Conservation (phyloP, 1,140 invertebrate genomes). For the Heliconius hermathena region DNA sequence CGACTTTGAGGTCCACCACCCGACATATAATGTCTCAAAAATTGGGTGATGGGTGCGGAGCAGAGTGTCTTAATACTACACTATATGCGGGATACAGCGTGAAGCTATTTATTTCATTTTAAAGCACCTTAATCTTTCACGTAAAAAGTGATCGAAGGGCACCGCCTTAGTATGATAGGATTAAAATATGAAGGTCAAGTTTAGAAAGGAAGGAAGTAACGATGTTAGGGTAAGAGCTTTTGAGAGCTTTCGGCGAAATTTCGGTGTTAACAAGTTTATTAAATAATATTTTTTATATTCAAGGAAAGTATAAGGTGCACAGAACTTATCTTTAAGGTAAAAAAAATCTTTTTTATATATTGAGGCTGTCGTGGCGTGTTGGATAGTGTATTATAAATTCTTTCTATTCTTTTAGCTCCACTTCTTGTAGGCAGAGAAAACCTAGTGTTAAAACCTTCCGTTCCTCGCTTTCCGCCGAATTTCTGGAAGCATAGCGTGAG, state of each 20-base stretch:
- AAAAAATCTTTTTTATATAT: neutral
- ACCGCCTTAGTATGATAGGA: neutral
- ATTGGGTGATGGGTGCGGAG: too few species aligned
- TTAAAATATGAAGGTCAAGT: neutral
- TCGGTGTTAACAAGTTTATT: neutral
- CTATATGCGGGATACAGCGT: too few species aligned
- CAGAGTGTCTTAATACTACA: too few species aligned
- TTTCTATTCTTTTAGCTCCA: too few species aligned
- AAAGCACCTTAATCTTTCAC: too few species aligned
- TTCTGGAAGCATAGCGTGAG: neutral
- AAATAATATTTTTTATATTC: neutral
- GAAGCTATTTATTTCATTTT: too few species aligned
- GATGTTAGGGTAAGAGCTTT: neutral
- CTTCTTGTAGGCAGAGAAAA: neutral
- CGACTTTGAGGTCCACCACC: too few species aligned
- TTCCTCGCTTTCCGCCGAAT: neutral
- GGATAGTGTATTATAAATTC: neutral
- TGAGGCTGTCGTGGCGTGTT: neutral
- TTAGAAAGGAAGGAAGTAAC: constrained; percentile 5
- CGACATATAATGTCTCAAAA: too few species aligned
- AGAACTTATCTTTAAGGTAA: too few species aligned
- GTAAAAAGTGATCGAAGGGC: neutral
- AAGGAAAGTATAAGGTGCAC: too few species aligned
- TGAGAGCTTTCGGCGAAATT: constrained; percentile 3
- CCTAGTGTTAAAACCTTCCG: neutral